These are phyloP conservation scores for Microplitis demolitor DNA, from an alignment of 1,140 invertebrate species.

Conservation along the genomic window DNA sequence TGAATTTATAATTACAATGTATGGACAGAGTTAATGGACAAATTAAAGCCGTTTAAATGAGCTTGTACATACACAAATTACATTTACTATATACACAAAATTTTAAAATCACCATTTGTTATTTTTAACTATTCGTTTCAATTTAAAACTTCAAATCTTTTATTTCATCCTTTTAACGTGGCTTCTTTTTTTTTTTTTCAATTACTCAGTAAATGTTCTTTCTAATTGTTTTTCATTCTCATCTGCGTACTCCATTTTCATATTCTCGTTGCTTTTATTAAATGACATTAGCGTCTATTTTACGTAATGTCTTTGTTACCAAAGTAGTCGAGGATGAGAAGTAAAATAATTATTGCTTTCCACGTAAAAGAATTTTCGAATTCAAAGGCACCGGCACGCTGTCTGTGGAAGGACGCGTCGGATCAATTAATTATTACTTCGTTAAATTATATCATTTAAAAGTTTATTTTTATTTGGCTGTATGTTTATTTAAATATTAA, in stretches of 20 bases:
- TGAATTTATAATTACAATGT: conserved; percentile 23
- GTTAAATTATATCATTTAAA: neutral
- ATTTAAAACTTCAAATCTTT: neutral
- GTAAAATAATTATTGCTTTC: conserved; percentile 34
- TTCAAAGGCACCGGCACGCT: conserved; percentile 50
- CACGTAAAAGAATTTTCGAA: conserved; percentile 38
- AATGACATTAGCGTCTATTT: too few species aligned
- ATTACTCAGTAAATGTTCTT: too few species aligned
- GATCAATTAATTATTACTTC: conserved; percentile 15
- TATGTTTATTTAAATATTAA: conserved; percentile 3
- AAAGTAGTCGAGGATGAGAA: conserved; percentile 11
- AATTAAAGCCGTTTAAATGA: conserved; percentile 34
- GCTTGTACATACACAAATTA: conserved; percentile 23
- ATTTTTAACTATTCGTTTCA: neutral
- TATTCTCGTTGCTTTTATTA: too few species aligned
- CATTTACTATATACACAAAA: conserved; percentile 19
- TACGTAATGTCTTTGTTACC: neutral
- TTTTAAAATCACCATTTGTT: neutral
- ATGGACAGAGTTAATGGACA: conserved; percentile 34
- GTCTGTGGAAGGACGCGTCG: conserved; percentile 31
- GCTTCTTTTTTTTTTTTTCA: neutral
- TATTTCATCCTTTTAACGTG: neutral
- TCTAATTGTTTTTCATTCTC: too few species aligned
- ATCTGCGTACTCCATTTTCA: too few species aligned
- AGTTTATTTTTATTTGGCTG: neutral